These are phyloP conservation scores for Biston stratarius DNA, from an alignment of 2,888 invertebrate species.

Conservation along the genomic window DNA sequence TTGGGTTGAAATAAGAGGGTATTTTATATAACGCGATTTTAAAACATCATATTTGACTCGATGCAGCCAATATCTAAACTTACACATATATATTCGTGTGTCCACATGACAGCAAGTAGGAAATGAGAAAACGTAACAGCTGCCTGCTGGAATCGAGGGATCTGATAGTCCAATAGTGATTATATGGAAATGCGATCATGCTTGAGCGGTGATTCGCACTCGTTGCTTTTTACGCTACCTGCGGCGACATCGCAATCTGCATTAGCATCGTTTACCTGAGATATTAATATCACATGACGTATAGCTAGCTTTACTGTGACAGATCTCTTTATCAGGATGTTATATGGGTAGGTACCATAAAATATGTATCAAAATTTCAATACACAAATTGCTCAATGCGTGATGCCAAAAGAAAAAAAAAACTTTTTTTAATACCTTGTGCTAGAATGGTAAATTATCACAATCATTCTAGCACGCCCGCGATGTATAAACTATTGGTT, in stretches of 20 bases:
- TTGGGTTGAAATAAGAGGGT: no score
- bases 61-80: conserved; percentile 19
- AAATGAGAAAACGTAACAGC: conserved; percentile 63
- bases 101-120: conserved; percentile 51
- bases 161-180: conserved; percentile 63
- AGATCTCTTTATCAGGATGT: no score
- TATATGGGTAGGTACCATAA: no score
- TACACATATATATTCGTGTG: conserved; percentile 11
- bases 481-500: no score
- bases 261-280: conserved; percentile 17
- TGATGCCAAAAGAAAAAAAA: no score
- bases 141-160: conserved; percentile 55
- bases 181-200: conserved; percentile 67
- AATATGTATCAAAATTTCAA: no score
- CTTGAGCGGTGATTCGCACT: conserved; percentile 60
- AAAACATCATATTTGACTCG: not conserved
- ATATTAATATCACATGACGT: not conserved
- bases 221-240: conserved; percentile 55
- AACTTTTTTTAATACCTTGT: no score
- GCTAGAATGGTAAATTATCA: no score
- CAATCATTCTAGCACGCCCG: no score
- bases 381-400: no score
- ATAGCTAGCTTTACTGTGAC: no score
- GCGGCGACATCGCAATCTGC: conserved; percentile 32
- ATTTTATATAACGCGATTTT: no score